Conservation (phyloP, 1,140 invertebrate genomes). For the Odontomachus brunneus region DNA sequence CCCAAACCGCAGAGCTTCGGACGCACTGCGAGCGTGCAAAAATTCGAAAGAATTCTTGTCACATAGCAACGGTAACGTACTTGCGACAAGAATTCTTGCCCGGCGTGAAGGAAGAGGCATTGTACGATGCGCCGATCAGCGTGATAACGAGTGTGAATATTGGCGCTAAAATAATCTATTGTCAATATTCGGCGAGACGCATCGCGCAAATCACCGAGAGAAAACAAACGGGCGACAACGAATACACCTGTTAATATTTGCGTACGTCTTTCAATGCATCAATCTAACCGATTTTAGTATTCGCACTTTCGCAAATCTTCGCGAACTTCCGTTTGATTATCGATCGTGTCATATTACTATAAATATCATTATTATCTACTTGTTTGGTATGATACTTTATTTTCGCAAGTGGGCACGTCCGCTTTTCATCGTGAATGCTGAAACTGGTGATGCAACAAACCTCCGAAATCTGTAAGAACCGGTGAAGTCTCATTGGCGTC, state of each 20-base stretch:
- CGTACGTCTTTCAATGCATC: not conserved
- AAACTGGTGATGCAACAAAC: constrained; percentile 28
- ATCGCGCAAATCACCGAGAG: not conserved
- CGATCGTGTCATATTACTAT: not conserved
- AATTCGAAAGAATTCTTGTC: no score
- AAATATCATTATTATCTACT: not conserved
- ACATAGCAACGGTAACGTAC: no score
- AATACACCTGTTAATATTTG: constrained; percentile 20
- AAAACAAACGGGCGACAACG: no score
- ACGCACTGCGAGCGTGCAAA: no score
- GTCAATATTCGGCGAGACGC: not conserved
- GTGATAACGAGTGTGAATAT: constrained; percentile 1
- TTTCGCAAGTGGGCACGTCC: constrained; percentile 8
- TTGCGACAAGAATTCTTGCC: no score
- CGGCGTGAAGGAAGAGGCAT: no score
- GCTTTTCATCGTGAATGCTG: not conserved
- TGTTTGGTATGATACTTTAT: not conserved
- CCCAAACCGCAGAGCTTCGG: no score
- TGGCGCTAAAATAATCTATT: not conserved
- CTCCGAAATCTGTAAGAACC: constrained; percentile 2
- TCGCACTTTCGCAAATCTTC: no score
- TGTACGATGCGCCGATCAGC: not conserved
- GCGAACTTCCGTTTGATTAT: not conserved
- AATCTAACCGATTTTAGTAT: no score
- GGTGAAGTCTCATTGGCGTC: constrained; percentile 19